Evolutionary conservation across 2,888 invertebrate genomes (phyloP).

Genomic region (Agrotis ipsilon): DNA sequence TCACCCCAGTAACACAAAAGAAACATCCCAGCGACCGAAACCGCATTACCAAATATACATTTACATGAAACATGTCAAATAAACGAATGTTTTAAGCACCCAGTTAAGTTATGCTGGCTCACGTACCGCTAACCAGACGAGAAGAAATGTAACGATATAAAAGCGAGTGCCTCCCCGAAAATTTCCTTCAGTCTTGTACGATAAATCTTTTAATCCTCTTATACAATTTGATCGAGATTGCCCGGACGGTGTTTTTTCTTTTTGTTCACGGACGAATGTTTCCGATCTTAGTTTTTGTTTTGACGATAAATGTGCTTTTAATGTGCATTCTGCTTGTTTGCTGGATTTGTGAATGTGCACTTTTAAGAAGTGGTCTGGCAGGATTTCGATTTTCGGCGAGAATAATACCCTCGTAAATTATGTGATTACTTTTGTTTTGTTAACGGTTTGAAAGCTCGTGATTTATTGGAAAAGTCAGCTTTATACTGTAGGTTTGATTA

Average conservation of each 20-base stretch:
- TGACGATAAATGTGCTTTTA: slow-evolving; percentile 70
- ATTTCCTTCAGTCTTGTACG: slow-evolving; percentile 87
- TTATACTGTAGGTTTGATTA: neutral
- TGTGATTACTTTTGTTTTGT: slow-evolving; percentile 50
- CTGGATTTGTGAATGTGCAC: slow-evolving; percentile 60
- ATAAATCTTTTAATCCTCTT: slow-evolving; percentile 90
- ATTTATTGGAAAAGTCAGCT: slow-evolving; percentile 36
- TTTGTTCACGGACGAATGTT: slow-evolving; percentile 69
- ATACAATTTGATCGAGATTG: slow-evolving; percentile 89
- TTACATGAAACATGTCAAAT: slow-evolving; percentile 78
- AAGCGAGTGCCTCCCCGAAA: slow-evolving; percentile 83
- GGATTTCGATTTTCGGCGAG: slow-evolving; percentile 35
- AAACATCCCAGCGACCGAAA: slow-evolving; percentile 59
- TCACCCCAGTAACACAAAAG: slow-evolving; percentile 49
- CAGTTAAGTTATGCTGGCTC: slow-evolving; percentile 72
- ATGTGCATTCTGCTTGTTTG: slow-evolving; percentile 65
- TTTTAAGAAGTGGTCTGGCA: slow-evolving; percentile 57
- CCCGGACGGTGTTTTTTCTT: slow-evolving; percentile 70
- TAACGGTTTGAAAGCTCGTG: slow-evolving; percentile 28
- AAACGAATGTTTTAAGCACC: slow-evolving; percentile 67
- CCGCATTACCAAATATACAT: slow-evolving; percentile 74
- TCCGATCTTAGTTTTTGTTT: slow-evolving; percentile 73
- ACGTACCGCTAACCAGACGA: slow-evolving; percentile 75
- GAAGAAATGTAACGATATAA: slow-evolving; percentile 85
- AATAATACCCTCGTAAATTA: slow-evolving; percentile 53